Percentiles rank a stretch among this genome's conserved stretches.
phyloP scores from a whole-genome alignment of 2,797 vertebrate genomes.

The Miichthys miiuy region DNA sequence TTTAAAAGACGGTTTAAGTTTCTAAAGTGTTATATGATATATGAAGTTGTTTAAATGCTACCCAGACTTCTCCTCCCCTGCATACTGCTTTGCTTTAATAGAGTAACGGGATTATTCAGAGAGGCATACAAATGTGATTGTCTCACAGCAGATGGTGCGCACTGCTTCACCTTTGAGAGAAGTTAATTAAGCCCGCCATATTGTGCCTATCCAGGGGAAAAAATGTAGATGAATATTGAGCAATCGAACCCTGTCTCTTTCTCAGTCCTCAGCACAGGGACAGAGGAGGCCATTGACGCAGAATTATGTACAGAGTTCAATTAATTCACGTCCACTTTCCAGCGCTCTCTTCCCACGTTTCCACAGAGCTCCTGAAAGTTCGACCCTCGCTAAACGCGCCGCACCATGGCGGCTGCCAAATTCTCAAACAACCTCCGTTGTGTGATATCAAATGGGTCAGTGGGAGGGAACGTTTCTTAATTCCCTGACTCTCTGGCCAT shows the following conservation, averaged over 20 bases:
- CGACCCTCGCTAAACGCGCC: constrained; percentile 89
- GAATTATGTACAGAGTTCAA: constrained; percentile 95
- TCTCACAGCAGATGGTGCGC: constrained; percentile 99
- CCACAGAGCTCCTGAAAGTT: constrained; percentile 91
- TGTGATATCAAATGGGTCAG: constrained; percentile 88
- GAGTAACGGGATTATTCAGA: constrained; percentile 97
- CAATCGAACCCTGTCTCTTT: constrained; percentile 94
- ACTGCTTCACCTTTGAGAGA: constrained; percentile 99
- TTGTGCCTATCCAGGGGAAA: constrained; percentile 98
- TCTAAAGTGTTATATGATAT: constrained; percentile 75
- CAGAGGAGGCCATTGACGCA: constrained; percentile 94
- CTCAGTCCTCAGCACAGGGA: constrained; percentile 90
- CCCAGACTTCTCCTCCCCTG: constrained; percentile 56
- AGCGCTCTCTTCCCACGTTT: constrained; percentile 94
- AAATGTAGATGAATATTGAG: constrained; percentile 99
- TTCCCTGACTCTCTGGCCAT: constrained; percentile 87
- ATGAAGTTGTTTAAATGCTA: constrained; percentile 84
- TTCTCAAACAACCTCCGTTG: constrained; percentile 90
- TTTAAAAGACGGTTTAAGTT: constrained; percentile 40
- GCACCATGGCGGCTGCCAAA: constrained; percentile 90
- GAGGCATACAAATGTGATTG: constrained; percentile 98
- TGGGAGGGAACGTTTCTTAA: constrained; percentile 73
- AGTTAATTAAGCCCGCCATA: constrained; percentile 99
- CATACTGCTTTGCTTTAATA: constrained; percentile 76
- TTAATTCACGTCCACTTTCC: constrained; percentile 91